Evolutionary conservation across 2,113 vertebrate species (phyloP).

Genomic region (Megaceryle maxima): DNA sequence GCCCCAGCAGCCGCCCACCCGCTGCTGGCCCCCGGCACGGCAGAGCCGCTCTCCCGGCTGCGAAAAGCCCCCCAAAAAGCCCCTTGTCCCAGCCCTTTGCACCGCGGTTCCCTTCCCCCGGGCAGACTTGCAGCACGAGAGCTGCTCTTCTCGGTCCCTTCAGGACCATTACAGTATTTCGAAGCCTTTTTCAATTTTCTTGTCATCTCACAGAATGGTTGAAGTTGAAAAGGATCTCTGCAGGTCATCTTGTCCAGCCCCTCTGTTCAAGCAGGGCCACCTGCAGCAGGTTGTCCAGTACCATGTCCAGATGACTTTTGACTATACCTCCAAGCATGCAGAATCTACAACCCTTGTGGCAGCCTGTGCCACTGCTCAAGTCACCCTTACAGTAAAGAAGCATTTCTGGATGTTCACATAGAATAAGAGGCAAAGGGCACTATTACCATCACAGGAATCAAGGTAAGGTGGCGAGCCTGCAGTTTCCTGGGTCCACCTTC

Average conservation of each 20-base stretch:
- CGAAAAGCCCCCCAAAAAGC: too few species aligned
- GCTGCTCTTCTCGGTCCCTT: too few species aligned
- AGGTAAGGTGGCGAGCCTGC: neutral
- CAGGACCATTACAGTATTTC: neutral
- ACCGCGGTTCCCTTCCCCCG: too few species aligned
- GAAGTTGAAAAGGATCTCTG: neutral
- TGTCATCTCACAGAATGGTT: neutral
- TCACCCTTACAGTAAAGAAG: neutral
- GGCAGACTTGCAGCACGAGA: too few species aligned
- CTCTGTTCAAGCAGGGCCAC: neutral
- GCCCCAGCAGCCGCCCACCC: too few species aligned
- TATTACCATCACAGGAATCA: neutral
- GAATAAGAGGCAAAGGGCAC: too few species aligned
- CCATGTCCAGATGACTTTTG: neutral
- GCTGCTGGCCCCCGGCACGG: too few species aligned
- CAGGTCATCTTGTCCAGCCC: neutral
- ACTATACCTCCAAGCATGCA: neutral
- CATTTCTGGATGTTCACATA: neutral
- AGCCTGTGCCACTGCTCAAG: neutral
- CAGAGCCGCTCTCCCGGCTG: too few species aligned
- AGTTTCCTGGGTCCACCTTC: neutral
- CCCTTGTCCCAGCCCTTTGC: too few species aligned
- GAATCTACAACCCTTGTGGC: neutral
- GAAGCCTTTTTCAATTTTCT: neutral
- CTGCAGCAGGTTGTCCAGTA: neutral